phyloP scores from a whole-genome alignment of 2,888 invertebrate genomes.

The Catocala fraxini region DNA sequence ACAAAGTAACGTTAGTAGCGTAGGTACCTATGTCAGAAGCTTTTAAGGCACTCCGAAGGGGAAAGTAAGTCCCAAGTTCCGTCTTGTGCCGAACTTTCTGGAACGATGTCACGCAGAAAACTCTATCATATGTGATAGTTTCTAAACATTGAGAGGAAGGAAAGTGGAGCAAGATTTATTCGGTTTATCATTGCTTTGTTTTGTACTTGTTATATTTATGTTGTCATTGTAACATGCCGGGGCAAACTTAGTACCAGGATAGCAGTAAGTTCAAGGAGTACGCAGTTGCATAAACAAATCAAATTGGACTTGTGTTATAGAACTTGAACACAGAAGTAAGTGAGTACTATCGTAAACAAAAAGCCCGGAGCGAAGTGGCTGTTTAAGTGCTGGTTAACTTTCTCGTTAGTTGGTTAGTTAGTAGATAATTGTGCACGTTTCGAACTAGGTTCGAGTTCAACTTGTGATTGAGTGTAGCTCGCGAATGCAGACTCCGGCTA shows the following conservation, averaged over 20 bases:
- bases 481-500: slow-evolving; percentile 35
- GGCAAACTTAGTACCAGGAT: slow-evolving; percentile 26
- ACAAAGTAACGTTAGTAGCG: slow-evolving; percentile 40
- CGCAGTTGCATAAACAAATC: slow-evolving; percentile 44
- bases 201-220: not conserved
- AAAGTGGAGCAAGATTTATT: slow-evolving; percentile 1
- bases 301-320: slow-evolving; percentile 38
- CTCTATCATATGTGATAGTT: slow-evolving; percentile 26
- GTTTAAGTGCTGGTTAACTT: slow-evolving; percentile 56
- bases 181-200: not conserved
- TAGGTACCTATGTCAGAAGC: slow-evolving; percentile 47
- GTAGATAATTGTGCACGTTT: slow-evolving; percentile 60
- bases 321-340: slow-evolving; percentile 35
- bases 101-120: slow-evolving; percentile 33
- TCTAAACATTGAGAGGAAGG: slow-evolving; percentile 9
- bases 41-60: slow-evolving; percentile 43
- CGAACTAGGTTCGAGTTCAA: slow-evolving; percentile 52
- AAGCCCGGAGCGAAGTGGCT: slow-evolving; percentile 44
- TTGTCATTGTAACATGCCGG: not conserved
- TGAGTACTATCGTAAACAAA: slow-evolving; percentile 50
- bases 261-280: slow-evolving; percentile 32
- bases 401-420: slow-evolving; percentile 57
- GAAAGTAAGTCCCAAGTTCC: slow-evolving; percentile 38
- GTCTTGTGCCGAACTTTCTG: slow-evolving; percentile 35
- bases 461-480: slow-evolving; percentile 57